These are phyloP conservation scores for Masticophis lateralis DNA, from an alignment of 2,797 vertebrate species.

Conservation along the genomic window DNA sequence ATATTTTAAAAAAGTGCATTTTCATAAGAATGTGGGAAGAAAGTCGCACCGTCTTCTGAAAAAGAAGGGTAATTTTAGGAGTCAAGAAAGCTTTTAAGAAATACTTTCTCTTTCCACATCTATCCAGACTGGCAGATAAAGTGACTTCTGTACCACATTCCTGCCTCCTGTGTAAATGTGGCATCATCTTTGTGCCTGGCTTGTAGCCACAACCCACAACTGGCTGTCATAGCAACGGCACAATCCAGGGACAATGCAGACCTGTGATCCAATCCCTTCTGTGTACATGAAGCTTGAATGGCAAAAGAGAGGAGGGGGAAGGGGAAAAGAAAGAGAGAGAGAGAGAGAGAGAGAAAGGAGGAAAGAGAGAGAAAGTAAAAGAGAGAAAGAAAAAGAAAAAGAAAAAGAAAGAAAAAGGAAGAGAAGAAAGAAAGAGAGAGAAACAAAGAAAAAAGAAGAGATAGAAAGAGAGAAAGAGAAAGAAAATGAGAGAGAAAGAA, in stretches of 20 bases:
- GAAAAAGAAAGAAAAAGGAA: no score
- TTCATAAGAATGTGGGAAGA: background rate
- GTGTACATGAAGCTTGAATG: background rate
- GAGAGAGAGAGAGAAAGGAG: no score
- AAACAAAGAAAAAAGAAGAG: no score
- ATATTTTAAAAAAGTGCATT: background rate
- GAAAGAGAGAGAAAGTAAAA: no score
- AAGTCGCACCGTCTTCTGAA: background rate
- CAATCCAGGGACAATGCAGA: conserved; percentile 8
- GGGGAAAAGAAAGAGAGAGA: no score
- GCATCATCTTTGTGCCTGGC: background rate
- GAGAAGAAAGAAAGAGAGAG: no score
- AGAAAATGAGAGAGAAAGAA: no score
- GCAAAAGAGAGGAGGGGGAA: background rate
- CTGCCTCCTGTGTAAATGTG: background rate
- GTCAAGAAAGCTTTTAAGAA: background rate
- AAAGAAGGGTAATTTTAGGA: background rate
- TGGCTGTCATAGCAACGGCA: conserved; percentile 12
- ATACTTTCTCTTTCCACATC: background rate
- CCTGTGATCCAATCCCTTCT: background rate
- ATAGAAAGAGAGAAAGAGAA: no score
- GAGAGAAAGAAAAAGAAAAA: no score
- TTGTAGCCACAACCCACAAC: background rate
- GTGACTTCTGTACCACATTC: background rate
- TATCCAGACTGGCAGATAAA: background rate